A percentile compares a stretch with the other conserved stretches of the same genome.
phyloP scores from a whole-genome alignment of 2,888 invertebrate genomes.

The Gortyna flavago region DNA sequence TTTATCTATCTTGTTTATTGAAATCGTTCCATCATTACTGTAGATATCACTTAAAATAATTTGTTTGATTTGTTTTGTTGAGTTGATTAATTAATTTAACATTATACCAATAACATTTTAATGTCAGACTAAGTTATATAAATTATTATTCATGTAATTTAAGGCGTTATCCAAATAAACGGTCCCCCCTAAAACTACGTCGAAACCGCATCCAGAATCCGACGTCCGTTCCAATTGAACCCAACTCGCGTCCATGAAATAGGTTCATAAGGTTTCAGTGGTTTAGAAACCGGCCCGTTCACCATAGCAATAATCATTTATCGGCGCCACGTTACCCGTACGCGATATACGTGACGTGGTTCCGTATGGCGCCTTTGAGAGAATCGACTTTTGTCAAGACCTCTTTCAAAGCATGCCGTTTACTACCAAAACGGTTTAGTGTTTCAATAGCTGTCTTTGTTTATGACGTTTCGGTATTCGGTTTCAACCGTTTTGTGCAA shows the following conservation, averaged over 20 bases:
- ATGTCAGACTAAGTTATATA: not conserved
- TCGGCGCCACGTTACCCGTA: slow-evolving; percentile 71
- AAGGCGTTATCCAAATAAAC: not conserved
- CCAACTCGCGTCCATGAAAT: slow-evolving; percentile 55
- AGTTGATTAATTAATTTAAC: not conserved
- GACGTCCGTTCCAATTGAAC: slow-evolving; percentile 28
- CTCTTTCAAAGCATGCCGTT: slow-evolving; percentile 60
- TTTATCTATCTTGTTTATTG: slow-evolving; percentile 18
- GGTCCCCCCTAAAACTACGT: not conserved
- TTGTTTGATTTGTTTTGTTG: slow-evolving; percentile 12
- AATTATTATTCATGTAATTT: not conserved
- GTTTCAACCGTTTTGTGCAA: slow-evolving; percentile 35
- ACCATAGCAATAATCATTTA: slow-evolving; percentile 81
- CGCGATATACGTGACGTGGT: slow-evolving; percentile 77
- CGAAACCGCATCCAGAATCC: slow-evolving; percentile 35
- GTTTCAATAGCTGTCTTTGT: slow-evolving; percentile 64
- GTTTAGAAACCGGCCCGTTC: slow-evolving; percentile 76
- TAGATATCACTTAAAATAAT: slow-evolving; percentile 13
- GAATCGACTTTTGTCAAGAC: slow-evolving; percentile 68
- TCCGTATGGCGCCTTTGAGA: slow-evolving; percentile 68
- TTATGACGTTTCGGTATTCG: slow-evolving; percentile 44
- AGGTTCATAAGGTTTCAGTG: slow-evolving; percentile 72
- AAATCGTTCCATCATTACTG: slow-evolving; percentile 16
- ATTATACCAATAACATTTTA: not conserved
- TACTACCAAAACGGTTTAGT: slow-evolving; percentile 64